These are phyloP conservation scores for Oncorhynchus gorbuscha DNA, from an alignment of 2,113 vertebrate species.

Conservation along the genomic window DNA sequence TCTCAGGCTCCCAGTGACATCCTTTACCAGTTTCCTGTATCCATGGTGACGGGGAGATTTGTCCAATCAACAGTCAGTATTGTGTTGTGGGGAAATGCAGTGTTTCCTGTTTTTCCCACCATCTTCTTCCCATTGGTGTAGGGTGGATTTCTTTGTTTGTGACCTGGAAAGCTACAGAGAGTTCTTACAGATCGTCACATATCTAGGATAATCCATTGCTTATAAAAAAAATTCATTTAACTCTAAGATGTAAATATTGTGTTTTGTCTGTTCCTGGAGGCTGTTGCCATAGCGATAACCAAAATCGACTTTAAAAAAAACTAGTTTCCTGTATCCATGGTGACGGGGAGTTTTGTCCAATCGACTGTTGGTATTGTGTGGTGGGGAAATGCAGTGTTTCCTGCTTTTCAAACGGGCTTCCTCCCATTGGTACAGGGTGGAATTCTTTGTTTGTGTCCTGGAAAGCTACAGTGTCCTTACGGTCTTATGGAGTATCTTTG, in stretches of 20 bases:
- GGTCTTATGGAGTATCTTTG: too few relatives aligned
- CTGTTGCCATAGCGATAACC: background rate
- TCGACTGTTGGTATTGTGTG: conserved; percentile 38
- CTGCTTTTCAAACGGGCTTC: conserved; percentile 65
- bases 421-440: conserved; percentile 36
- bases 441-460: conserved; percentile 32
- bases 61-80: conserved; percentile 55
- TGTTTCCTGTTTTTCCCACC: conserved; percentile 67
- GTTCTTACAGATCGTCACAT: too few relatives aligned
- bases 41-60: conserved; percentile 62
- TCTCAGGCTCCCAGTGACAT: conserved; percentile 23
- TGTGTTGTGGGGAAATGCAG: conserved; percentile 56
- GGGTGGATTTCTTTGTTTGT: conserved; percentile 16
- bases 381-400: conserved; percentile 66
- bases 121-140: conserved; percentile 53
- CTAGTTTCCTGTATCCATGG: conserved; percentile 75
- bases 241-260: too few relatives aligned
- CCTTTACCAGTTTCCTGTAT: conserved; percentile 65
- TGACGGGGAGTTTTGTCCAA: conserved; percentile 61
- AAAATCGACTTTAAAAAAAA: conserved; percentile 48
- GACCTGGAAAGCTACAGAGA: conserved; percentile 35
- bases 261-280: too few relatives aligned
- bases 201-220: too few relatives aligned
- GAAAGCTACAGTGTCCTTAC: conserved; percentile 13
- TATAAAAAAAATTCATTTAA: too few relatives aligned